These are phyloP conservation scores for Sinocyclocheilus maitianheensis DNA, from an alignment of 2,113 vertebrate genomes.

Conservation along the genomic window DNA sequence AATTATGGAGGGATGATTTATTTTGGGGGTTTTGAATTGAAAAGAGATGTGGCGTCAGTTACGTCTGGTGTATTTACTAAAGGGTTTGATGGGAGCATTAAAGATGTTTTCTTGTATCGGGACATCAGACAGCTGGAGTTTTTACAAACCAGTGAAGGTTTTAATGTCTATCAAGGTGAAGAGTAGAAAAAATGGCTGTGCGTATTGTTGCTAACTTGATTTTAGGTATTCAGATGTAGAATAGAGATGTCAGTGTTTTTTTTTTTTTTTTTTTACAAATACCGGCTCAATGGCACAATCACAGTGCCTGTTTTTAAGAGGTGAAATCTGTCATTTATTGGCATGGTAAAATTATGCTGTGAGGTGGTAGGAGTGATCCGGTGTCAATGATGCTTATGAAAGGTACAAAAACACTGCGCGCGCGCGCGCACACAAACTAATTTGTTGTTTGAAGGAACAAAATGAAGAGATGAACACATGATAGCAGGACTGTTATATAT, in stretches of 20 bases:
- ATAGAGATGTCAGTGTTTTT: not conserved
- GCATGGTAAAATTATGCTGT: not conserved
- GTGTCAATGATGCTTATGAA: not conserved
- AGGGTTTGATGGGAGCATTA: slow-evolving; percentile 80
- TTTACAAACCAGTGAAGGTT: slow-evolving; percentile 78
- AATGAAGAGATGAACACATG: too few species aligned
- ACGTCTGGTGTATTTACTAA: slow-evolving; percentile 80
- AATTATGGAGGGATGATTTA: slow-evolving; percentile 82
- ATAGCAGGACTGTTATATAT: too few species aligned
- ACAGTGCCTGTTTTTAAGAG: not conserved
- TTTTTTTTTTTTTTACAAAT: too few species aligned
- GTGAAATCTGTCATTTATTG: not conserved
- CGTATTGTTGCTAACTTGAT: not conserved
- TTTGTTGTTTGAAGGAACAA: too few species aligned
- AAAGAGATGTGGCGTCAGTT: slow-evolving; percentile 70
- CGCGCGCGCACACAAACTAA: too few species aligned
- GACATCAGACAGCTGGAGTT: slow-evolving; percentile 76
- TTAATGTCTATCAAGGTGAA: slow-evolving; percentile 79
- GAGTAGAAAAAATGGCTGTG: slow-evolving; percentile 33
- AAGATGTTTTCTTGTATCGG: slow-evolving; percentile 80
- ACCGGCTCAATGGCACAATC: not conserved
- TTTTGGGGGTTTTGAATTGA: slow-evolving; percentile 84
- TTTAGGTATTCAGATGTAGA: not conserved
- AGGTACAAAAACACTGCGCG: not conserved
- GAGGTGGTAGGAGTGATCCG: not conserved